Evolutionary conservation across 2,888 invertebrate genomes (phyloP).

Genomic region (Acrobasis suavella): DNA sequence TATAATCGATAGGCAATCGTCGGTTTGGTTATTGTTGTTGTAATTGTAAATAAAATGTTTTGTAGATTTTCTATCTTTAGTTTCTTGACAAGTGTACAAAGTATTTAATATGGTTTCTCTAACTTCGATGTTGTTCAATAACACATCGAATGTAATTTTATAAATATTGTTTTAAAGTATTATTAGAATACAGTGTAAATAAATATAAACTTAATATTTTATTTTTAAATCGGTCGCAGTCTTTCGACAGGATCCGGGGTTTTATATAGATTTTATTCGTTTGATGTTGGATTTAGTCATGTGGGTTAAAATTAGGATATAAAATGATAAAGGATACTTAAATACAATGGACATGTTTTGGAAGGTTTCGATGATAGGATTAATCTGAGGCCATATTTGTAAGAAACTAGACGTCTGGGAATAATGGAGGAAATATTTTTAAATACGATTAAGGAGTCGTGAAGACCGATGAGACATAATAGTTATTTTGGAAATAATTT

Average conservation of each 20-base stretch:
- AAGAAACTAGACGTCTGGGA: conserved; percentile 26
- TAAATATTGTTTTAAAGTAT: conserved; percentile 82
- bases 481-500: conserved; percentile 17
- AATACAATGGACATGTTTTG: conserved; percentile 18
- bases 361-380: conserved; percentile 27
- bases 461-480: conserved; percentile 5
- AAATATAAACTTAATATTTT: conserved; percentile 70
- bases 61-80: conserved; percentile 79
- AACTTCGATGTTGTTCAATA: conserved; percentile 57
- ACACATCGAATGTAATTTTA: conserved; percentile 62
- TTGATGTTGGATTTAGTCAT: conserved; percentile 42
- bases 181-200: conserved; percentile 78
- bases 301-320: conserved; percentile 39
- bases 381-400: conserved; percentile 33
- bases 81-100: conserved; percentile 77
- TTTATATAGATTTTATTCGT: conserved; percentile 36
- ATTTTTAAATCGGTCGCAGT: conserved; percentile 52
- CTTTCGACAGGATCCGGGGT: conserved; percentile 38
- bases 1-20: conserved; percentile 53
- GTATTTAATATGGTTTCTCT: conserved; percentile 66
- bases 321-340: conserved; percentile 22
- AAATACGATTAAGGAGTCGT: conserved; percentile 4
- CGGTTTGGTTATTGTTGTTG: conserved; percentile 74
- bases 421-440: conserved; percentile 20
- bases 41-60: conserved; percentile 76